phyloP scores from a whole-genome alignment of 2,888 invertebrate species.

The Melitaea athalia region DNA sequence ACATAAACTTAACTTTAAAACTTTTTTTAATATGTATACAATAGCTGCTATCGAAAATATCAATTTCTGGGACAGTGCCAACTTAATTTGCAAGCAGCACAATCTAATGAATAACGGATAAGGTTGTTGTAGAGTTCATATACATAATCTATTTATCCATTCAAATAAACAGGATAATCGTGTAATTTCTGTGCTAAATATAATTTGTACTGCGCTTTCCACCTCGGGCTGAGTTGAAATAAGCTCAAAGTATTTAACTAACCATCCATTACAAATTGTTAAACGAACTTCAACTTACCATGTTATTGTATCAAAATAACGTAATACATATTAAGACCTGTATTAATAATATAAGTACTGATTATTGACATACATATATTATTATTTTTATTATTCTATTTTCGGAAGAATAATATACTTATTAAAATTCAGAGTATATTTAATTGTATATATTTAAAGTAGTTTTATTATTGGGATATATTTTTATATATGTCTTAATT shows the following conservation, averaged over 20 bases:
- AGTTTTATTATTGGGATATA: too few relatives aligned
- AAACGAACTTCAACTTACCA: not conserved
- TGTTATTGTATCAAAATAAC: conserved; percentile 5
- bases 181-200: conserved; percentile 20
- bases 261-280: conserved; percentile 10
- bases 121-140: conserved; percentile 37
- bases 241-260: conserved; percentile 18
- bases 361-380: not conserved
- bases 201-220: not conserved
- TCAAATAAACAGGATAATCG: conserved; percentile 27
- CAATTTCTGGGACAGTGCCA: conserved; percentile 44
- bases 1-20: not conserved
- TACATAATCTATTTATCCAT: conserved; percentile 37
- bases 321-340: not conserved
- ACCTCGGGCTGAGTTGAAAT: conserved; percentile 8
- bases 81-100: conserved; percentile 45
- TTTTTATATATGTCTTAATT: too few relatives aligned
- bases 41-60: conserved; percentile 41
- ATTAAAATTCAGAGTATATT: too few relatives aligned
- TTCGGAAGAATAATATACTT: too few relatives aligned
- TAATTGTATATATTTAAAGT: too few relatives aligned
- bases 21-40: conserved; percentile 11
- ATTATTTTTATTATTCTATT: not conserved
- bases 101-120: conserved; percentile 49
- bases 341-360: not conserved